phyloP scores from a whole-genome alignment of 2,113 vertebrate species.

The Regulus satrapa region DNA sequence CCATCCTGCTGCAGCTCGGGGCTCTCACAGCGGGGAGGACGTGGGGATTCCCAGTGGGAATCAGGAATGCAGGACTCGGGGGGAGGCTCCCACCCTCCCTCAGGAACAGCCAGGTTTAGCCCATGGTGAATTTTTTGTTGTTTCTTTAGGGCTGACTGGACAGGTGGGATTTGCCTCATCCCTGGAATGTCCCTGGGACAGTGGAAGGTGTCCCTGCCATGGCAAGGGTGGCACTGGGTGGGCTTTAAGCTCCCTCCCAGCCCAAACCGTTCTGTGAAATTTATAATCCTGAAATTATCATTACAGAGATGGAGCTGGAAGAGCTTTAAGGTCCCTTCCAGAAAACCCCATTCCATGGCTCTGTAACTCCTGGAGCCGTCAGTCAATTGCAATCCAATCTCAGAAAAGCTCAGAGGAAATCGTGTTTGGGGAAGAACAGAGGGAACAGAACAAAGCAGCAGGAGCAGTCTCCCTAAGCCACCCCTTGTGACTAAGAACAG shows the following conservation, averaged over 20 bases:
- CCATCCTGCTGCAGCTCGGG: neutral
- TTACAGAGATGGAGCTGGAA: too few species aligned
- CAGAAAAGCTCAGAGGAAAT: neutral
- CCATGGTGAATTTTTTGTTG: neutral
- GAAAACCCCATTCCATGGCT: neutral
- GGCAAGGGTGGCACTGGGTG: neutral
- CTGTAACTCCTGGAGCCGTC: neutral
- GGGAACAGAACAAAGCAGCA: neutral
- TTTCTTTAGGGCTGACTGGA: neutral
- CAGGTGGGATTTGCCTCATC: neutral
- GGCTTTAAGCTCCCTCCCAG: neutral
- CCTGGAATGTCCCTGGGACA: neutral
- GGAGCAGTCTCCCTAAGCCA: neutral
- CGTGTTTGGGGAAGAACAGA: neutral
- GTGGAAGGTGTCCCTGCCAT: neutral
- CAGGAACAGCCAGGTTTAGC: accelerated
- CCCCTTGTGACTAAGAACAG: neutral
- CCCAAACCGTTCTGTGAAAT: neutral
- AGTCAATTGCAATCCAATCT: neutral
- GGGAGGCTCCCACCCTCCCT: neutral
- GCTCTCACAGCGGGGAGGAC: neutral
- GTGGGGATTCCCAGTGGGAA: accelerated
- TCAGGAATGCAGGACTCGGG: neutral
- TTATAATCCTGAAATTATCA: neutral
- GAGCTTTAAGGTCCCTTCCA: neutral